Percentiles rank a stretch among this genome's conserved stretches.
phyloP scores from a whole-genome alignment of 2,888 invertebrate species.

The Idaea biselata region DNA sequence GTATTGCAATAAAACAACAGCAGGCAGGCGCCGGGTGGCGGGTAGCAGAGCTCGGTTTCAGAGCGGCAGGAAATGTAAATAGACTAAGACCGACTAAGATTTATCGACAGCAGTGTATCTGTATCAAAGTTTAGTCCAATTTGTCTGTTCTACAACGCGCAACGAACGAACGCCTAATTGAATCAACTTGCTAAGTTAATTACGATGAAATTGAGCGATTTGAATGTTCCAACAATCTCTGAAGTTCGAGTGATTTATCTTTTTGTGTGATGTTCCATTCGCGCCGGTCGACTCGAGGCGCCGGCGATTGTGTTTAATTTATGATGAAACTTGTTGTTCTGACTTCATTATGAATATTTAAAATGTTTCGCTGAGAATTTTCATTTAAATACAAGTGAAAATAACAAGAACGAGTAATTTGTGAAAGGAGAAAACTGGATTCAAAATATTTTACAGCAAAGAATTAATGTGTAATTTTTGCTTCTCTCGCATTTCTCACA shows the following conservation, averaged over 20 bases:
- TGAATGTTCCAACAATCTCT: background rate
- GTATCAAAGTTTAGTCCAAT: constrained; percentile 1
- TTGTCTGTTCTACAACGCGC: background rate
- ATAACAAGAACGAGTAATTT: background rate
- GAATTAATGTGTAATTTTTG: background rate
- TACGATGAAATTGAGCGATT: constrained; percentile 15
- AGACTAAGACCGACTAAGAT: background rate
- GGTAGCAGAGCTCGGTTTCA: background rate
- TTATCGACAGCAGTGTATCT: background rate
- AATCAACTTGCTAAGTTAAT: constrained; percentile 16
- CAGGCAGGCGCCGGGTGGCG: background rate
- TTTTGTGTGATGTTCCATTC: background rate
- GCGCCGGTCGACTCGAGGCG: background rate
- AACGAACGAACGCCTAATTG: constrained; percentile 9
- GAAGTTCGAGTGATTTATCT: background rate
- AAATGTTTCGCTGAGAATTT: background rate
- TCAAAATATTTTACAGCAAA: background rate
- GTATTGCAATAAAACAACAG: background rate
- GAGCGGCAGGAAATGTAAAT: background rate
- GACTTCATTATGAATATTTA: background rate
- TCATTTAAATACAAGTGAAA: background rate
- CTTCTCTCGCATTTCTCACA: background rate
- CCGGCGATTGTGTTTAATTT: background rate
- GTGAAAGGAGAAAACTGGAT: background rate
- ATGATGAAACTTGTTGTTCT: background rate